Evolutionary conservation across 2,797 vertebrate species (phyloP).

Genomic region (Centropyge bicolor): DNA sequence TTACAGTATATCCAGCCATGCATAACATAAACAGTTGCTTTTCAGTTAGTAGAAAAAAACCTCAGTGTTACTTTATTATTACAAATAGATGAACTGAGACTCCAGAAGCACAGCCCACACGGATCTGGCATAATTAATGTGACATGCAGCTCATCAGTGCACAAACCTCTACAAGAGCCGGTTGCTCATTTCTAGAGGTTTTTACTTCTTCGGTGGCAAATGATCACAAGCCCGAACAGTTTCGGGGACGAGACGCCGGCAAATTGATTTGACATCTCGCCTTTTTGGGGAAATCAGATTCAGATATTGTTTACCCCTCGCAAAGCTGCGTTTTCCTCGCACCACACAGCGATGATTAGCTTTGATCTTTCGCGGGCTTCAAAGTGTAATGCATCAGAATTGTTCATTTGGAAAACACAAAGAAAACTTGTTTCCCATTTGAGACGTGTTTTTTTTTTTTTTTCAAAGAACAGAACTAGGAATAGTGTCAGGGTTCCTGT

Average conservation of each 20-base stretch:
- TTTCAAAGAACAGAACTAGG: neutral
- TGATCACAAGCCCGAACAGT: slow-evolving; percentile 61
- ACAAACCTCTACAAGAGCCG: slow-evolving; percentile 67
- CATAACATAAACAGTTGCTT: slow-evolving; percentile 75
- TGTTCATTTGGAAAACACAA: slow-evolving; percentile 62
- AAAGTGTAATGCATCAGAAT: slow-evolving; percentile 38
- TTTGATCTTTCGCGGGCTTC: slow-evolving; percentile 68
- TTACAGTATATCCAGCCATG: slow-evolving; percentile 76
- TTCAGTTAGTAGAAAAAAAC: slow-evolving; percentile 65
- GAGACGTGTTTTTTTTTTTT: slow-evolving; percentile 11
- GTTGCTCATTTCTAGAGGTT: slow-evolving; percentile 71
- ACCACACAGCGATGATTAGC: slow-evolving; percentile 45
- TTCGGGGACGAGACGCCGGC: slow-evolving; percentile 46
- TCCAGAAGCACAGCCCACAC: slow-evolving; percentile 61
- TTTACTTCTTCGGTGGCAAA: slow-evolving; percentile 51
- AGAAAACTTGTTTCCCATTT: slow-evolving; percentile 50
- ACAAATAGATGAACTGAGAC: slow-evolving; percentile 79
- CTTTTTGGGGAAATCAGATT: slow-evolving; percentile 61
- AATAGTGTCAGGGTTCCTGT: slow-evolving; percentile 16
- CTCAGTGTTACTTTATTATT: slow-evolving; percentile 76
- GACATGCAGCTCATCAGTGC: slow-evolving; percentile 75
- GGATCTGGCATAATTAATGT: slow-evolving; percentile 80
- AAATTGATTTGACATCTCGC: slow-evolving; percentile 68
- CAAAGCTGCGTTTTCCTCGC: slow-evolving; percentile 22
- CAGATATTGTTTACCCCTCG: slow-evolving; percentile 60